Evolutionary conservation across 2,888 invertebrate genomes (phyloP), one percentile per base, ranked within the genome.

Genomic region (Standfussiana lucernea): DNA sequence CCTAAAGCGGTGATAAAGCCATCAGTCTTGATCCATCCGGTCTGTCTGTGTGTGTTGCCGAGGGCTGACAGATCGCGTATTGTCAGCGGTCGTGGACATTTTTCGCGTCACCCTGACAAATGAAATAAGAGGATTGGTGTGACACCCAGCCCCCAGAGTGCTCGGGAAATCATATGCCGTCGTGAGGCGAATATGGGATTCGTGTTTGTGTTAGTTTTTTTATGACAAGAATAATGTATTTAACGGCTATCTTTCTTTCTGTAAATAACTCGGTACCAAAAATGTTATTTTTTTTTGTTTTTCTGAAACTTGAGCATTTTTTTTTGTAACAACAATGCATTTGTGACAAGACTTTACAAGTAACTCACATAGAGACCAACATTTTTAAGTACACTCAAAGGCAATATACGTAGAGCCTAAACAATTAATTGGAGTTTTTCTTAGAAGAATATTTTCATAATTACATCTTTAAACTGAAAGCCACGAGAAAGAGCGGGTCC

Each of bases 51-150:
- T 87, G 81, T 88, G 84, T 84, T 80, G 80, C 87, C 77, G 64
- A 72, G 85, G 86, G 89, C 91, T 93, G 94, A 94, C 94, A 93
- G 92, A 93, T 92, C 91, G 92, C 90, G 92, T 93, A 93, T 93
- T 95, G 95, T 95, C 95, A 93, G 92, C 91, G 89, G 91, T 91
- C 84, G 88, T 87, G 91, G 90, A 90, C 91, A 91, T 90, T 90
- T 91, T 87, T 89, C 89, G 87, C 89, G 90, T 90, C 92, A 89
- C 88, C 78, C 90, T 95, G 95, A 96, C 95, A 95, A 95, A 95
- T 95, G 95, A 94, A 95, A 95, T 95, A 94, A 95, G 94, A 94
- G 95, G 95, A 95, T 95, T 94, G 89, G 86, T 86, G 87, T 92
- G 93, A 94, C 94, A 91, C 90, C 91, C 89, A 89, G 89, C 80